A percentile compares a stretch with the other conserved stretches of the same genome.
These are phyloP conservation scores for Villa cingulata DNA, from an alignment of 2,888 invertebrate genomes.

Conservation along the genomic window DNA sequence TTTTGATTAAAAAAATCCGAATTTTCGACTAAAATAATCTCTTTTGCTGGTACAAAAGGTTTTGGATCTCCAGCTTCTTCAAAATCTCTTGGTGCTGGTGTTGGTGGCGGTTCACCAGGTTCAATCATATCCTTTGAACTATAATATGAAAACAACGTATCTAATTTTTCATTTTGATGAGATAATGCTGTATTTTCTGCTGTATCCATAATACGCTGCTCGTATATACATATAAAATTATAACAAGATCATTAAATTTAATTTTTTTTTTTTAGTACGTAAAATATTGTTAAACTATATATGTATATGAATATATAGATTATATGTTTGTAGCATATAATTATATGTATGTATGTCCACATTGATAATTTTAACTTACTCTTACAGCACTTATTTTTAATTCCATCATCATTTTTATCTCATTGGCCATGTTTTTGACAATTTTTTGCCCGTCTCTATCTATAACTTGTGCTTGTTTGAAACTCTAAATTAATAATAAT, in stretches of 20 bases:
- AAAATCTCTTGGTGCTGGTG: conserved; percentile 38
- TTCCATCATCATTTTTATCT: conserved; percentile 78
- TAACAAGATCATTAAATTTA: no score
- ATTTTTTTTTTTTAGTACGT: no score
- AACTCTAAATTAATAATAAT: conserved; percentile 43
- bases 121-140: conserved; percentile 57
- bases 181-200: conserved; percentile 69
- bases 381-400: conserved; percentile 76
- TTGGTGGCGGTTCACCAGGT: conserved; percentile 40
- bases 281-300: no score
- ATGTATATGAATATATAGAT: no score
- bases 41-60: conserved; percentile 43
- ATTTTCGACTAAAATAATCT: conserved; percentile 51
- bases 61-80: conserved; percentile 44
- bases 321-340: no score
- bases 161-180: conserved; percentile 41
- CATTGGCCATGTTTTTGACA: conserved; percentile 68
- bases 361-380: no score
- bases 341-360: no score
- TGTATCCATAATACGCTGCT: conserved; percentile 70
- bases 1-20: conserved; percentile 65
- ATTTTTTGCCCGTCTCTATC: conserved; percentile 63
- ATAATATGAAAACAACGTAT: conserved; percentile 49
- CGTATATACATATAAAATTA: not conserved
- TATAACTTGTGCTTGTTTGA: conserved; percentile 62